These are phyloP conservation scores for Odontesthes bonariensis DNA, from an alignment of 2,113 vertebrate species.

Conservation along the genomic window DNA sequence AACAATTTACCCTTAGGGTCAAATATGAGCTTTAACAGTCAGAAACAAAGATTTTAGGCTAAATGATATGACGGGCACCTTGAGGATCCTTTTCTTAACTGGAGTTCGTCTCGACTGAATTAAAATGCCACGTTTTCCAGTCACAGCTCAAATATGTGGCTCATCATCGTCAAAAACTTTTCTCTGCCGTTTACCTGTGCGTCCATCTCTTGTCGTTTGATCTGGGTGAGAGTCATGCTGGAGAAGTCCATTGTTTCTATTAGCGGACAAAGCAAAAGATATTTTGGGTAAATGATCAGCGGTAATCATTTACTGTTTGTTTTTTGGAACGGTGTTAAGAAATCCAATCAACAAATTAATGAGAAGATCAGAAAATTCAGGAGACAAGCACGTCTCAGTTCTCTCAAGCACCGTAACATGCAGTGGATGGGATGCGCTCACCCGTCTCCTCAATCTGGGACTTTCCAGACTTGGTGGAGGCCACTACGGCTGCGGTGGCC, in stretches of 20 bases:
- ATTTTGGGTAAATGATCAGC: no score
- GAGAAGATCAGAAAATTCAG: no score
- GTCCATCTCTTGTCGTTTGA: constrained; percentile 98
- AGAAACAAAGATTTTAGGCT: not conserved
- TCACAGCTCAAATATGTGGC: not conserved
- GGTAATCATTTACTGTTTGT: no score
- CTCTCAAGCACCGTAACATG: not conserved
- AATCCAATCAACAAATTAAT: not conserved
- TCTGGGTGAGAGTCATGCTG: constrained; percentile 95
- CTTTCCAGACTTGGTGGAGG: constrained; percentile 93
- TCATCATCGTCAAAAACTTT: not conserved
- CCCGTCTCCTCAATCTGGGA: constrained; percentile 95
- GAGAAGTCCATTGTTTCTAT: constrained; percentile 97
- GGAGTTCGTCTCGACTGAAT: not conserved
- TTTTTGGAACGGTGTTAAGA: no score
- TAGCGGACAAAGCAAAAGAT: not conserved
- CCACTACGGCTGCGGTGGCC: constrained; percentile 91
- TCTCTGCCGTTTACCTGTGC: constrained; percentile 87
- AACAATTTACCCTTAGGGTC: constrained; percentile 4
- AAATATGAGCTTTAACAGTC: not conserved
- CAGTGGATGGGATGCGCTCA: constrained; percentile 53
- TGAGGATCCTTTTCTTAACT: not conserved
- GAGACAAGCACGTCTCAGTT: no score
- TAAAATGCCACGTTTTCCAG: not conserved
- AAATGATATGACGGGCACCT: not conserved